Conservation (phyloP, 2,888 invertebrate species). For the Cataglyphis cursor region DNA sequence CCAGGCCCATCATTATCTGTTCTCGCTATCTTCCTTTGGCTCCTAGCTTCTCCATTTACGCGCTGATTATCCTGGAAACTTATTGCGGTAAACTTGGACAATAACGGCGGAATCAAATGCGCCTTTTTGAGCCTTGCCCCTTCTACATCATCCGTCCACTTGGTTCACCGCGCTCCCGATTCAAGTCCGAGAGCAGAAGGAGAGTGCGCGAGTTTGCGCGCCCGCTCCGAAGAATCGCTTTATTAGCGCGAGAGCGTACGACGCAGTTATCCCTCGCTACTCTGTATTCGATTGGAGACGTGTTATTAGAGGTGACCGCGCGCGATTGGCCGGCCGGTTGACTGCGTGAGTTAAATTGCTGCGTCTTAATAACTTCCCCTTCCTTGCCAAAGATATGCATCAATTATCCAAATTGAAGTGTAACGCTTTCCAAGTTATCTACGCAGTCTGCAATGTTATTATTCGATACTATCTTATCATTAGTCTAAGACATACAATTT, state of each 20-base stretch:
- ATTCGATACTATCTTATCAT: conserved; percentile 52
- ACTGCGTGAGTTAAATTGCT: conserved; percentile 54
- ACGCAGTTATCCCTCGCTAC: conserved; percentile 36
- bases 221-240: conserved; percentile 45
- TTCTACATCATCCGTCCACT: conserved; percentile 5
- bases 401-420: conserved; percentile 57
- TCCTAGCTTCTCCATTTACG: conserved; percentile 77
- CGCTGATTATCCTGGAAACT: conserved; percentile 83
- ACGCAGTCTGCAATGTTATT: conserved; percentile 49
- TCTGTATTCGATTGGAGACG: conserved; percentile 49
- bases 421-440: conserved; percentile 52
- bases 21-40: conserved; percentile 77
- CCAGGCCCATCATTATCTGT: conserved; percentile 85
- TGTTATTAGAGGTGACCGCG: conserved; percentile 50
- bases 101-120: conserved; percentile 82
- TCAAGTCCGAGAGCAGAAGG: neutral
- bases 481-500: conserved; percentile 40
- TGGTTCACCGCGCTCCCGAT: neutral
- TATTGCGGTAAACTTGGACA: conserved; percentile 84
- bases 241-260: conserved; percentile 48
- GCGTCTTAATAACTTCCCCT: conserved; percentile 55
- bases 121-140: conserved; percentile 60
- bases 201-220: conserved; percentile 10
- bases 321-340: conserved; percentile 9
- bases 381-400: conserved; percentile 43